Evolutionary conservation across 1,140 invertebrate genomes (phyloP).

Genomic region (Pogonognathellus flavescens): DNA sequence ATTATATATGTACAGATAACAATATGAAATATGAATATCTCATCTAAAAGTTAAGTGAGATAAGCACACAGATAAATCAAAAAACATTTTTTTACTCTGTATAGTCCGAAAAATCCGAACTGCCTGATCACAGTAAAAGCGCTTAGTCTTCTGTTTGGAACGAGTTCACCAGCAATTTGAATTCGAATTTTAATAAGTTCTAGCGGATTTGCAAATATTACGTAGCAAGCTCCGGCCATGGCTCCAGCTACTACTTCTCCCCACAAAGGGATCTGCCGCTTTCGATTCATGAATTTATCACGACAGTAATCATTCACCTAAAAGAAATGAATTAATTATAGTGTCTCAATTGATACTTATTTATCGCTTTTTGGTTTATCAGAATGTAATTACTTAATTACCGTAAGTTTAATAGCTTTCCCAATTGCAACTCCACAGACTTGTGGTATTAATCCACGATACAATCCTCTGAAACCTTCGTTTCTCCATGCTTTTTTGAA

Average conservation of each 20-base stretch:
- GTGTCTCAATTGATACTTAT: neutral
- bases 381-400: neutral
- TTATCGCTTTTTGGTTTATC: neutral
- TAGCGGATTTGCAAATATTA: slow-evolving; percentile 97
- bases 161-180: slow-evolving; percentile 97
- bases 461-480: slow-evolving; percentile 57
- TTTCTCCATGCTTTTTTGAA: slow-evolving; percentile 19
- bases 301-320: slow-evolving; percentile 93
- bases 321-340: neutral
- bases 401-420: slow-evolving; percentile 61
- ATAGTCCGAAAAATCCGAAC: slow-evolving; percentile 92
- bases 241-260: slow-evolving; percentile 93
- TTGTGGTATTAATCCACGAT: slow-evolving; percentile 57
- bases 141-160: slow-evolving; percentile 75
- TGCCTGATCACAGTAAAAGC: slow-evolving; percentile 80
- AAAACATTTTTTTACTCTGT: slow-evolving; percentile 77
- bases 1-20: too few relatives aligned
- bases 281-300: slow-evolving; percentile 93
- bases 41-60: too few relatives aligned
- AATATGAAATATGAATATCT: too few relatives aligned
- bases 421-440: slow-evolving; percentile 55
- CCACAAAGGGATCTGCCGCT: slow-evolving; percentile 85
- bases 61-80: too few relatives aligned
- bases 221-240: slow-evolving; percentile 91
- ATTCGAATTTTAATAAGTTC: slow-evolving; percentile 99